phyloP scores from a whole-genome alignment of 2,888 invertebrate genomes.

The Eupeodes luniger region DNA sequence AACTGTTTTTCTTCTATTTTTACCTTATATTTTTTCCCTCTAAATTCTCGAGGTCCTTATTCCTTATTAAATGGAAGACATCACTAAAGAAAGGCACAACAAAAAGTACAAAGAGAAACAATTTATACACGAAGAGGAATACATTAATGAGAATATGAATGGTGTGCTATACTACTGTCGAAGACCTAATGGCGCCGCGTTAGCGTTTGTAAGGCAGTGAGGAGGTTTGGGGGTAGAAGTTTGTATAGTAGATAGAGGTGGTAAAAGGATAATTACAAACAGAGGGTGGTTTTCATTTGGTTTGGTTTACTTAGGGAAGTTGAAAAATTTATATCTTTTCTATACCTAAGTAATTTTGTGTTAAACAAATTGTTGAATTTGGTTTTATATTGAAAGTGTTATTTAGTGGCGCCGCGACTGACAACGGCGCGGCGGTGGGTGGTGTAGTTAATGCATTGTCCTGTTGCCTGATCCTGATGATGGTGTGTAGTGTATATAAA shows the following conservation, averaged over 20 bases:
- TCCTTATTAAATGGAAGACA: slow-evolving; percentile 50
- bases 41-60: slow-evolving; percentile 36
- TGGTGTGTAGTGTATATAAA: neutral
- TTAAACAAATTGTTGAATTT: slow-evolving; percentile 61
- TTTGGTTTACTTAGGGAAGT: neutral
- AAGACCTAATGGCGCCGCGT: slow-evolving; percentile 6
- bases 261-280: slow-evolving; percentile 66
- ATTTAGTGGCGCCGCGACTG: neutral
- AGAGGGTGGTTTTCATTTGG: slow-evolving; percentile 32
- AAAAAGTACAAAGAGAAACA: neutral
- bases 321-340: slow-evolving; percentile 44
- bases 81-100: neutral
- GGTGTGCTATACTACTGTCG: slow-evolving; percentile 15
- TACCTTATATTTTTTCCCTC: neutral
- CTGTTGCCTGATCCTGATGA: too few species aligned
- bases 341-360: slow-evolving; percentile 53
- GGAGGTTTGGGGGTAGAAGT: too few species aligned
- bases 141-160: slow-evolving; percentile 71
- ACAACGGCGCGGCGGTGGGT: too few species aligned
- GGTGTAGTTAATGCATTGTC: too few species aligned
- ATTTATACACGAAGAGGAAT: slow-evolving; percentile 45
- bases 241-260: neutral
- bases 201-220: too few species aligned
- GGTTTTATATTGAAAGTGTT: neutral
- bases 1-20: slow-evolving; percentile 19